Evolutionary conservation across 2,888 invertebrate species (phyloP).

Genomic region (Eilema sororculum): DNA sequence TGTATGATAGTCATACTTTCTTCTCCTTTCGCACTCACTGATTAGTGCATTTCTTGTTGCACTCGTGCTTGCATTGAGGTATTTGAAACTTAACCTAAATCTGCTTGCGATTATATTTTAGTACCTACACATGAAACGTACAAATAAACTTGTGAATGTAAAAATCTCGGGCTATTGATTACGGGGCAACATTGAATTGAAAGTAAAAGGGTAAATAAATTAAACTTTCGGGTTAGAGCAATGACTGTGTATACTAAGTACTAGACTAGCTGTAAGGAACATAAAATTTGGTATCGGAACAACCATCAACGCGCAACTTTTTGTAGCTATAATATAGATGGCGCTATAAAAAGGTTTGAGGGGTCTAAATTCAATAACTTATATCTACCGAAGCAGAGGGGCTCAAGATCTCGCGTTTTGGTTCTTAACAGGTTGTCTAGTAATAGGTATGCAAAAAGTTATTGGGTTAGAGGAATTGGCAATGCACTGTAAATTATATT

Average conservation of each 20-base stretch:
- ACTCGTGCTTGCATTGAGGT: not conserved
- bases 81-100: not conserved
- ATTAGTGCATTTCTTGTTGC: not conserved
- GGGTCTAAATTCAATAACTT: not conserved
- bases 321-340: not conserved
- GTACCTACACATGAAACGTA: not conserved
- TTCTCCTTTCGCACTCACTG: not conserved
- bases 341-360: not conserved
- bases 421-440: not conserved
- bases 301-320: not conserved
- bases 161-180: not conserved
- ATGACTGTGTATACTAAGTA: not conserved
- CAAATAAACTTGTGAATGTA: not conserved
- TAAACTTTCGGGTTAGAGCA: conserved; percentile 40
- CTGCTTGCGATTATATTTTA: not conserved
- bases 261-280: not conserved
- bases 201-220: conserved; percentile 46
- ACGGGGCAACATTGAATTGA: conserved; percentile 44
- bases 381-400: not conserved
- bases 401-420: not conserved
- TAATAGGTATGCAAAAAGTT: not conserved
- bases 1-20: not conserved
- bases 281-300: too few relatives aligned
- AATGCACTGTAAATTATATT: conserved; percentile 52
- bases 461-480: conserved; percentile 49